phyloP scores from a whole-genome alignment of 2,797 vertebrate species.

The Xenops minutus region DNA sequence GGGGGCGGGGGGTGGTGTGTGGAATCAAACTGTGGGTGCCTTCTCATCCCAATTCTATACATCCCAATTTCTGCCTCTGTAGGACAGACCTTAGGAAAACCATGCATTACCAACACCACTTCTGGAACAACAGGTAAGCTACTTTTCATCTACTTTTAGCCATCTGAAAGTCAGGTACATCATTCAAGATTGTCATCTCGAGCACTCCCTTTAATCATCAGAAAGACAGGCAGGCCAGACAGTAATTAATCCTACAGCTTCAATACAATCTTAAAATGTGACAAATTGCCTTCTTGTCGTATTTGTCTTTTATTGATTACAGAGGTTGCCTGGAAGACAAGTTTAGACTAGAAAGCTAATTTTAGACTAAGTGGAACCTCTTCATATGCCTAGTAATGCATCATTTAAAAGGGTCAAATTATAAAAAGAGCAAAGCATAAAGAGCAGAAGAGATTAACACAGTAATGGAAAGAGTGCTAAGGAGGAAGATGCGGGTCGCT shows the following conservation, averaged over 20 bases:
- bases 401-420: background rate
- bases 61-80: background rate
- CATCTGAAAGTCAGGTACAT: background rate
- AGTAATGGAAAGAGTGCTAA: background rate
- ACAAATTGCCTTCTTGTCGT: background rate
- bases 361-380: constrained; percentile 17
- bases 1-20: too few species aligned
- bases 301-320: constrained; percentile 37
- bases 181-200: background rate
- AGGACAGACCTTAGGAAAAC: background rate
- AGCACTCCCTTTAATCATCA: background rate
- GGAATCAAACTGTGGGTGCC: background rate
- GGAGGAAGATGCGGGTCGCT: background rate
- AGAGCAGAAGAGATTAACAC: background rate
- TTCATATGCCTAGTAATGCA: background rate
- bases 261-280: background rate
- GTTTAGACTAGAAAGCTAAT: constrained; percentile 26
- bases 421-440: background rate
- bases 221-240: background rate
- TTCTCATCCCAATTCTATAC: background rate
- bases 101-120: background rate
- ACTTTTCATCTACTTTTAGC: constrained; percentile 10
- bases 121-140: background rate
- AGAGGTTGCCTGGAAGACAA: constrained; percentile 8
- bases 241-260: constrained; percentile 39